Evolutionary conservation across 1,140 invertebrate genomes (phyloP), one percentile per base, ranked within the genome.

Genomic region (Drosophila sp.): DNA sequence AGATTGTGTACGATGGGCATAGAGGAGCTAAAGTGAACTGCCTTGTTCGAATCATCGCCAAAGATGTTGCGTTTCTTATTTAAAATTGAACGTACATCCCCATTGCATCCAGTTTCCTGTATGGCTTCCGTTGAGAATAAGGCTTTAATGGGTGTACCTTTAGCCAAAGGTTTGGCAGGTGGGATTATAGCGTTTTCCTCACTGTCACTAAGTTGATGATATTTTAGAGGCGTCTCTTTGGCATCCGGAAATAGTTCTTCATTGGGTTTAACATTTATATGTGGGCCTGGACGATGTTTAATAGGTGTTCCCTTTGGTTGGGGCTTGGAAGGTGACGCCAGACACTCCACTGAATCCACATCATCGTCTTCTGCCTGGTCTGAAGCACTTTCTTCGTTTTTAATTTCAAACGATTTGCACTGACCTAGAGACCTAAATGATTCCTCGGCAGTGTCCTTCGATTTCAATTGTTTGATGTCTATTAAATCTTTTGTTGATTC

Each of bases 51-150:
- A 4, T 80, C 71, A 17, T 84, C 78, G 1, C 60, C 66, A 5
- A 87, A 77, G 1, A 84, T 30, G 5, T 90, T 70, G 0, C 74
- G 68, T 32, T 87, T 75, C 11, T 85, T 81, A 17, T 40, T 29
- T 4, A 91, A 63, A 33, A 91, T 91, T 0, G 90, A 91, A 47
- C 83, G 90, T 1, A 80, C 40, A 32, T 78, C 68, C 1, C 11
- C 29, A 29, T 63, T 72, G 4, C 33, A 7, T 10, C 2, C 32
- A 1, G 29, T 5, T 0, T 77, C 70, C 27, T 62, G 58, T 2
- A 63, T 29, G 1, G 29, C 6, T 0, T 47, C 4, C 44, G 57
- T 30, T 0, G 41, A 6, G 8, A 50, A 47, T 4, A 30, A 10
- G 17, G 30, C 23, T 5, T 60, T 61, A 0, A 70, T 60, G n/a